Evolutionary conservation across 2,888 invertebrate genomes (phyloP), one percentile per base, ranked within the genome.

Genomic region (Aquatica leii): DNA sequence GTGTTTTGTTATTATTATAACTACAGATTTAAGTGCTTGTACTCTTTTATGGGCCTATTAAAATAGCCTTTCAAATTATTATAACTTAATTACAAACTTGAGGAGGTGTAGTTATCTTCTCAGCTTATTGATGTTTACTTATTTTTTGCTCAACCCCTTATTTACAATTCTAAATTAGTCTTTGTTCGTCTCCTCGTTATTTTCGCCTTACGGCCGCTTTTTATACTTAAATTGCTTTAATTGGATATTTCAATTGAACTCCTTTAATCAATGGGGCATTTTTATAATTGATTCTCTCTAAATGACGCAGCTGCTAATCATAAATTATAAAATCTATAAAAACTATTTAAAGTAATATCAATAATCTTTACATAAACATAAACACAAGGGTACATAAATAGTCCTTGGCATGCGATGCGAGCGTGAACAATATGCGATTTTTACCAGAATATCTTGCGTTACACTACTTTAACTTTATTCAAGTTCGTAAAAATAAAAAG

Each of bases 1-100:
- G 74, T 77, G 76, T 78, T 77, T 77, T 76, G 73, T 77, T 77
- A 76, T 78, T 77, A 77, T 75, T 77, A 75, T 77, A 78, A 79
- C 76, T 76, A 74, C 75, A 71, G 75, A 74, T 75, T 72, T 76
- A 76, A 79, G 78, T 77, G 78, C 78, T 79, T 79, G 80, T 79
- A 80, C 77, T 77, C 77, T 76, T 80, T 79, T 80, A 78, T 77
- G 76, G 77, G 74, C 76, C 73, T 77, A 78, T 77, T 76, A 78
- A 77, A 78, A 74, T 74, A 74, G 74, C 74, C 76, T 76, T 75
- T 78, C 74, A 78, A 78, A 79, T 80, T 80, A 79, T 78, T 80
- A 78, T 80, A 78, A 76, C 78, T 80, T 78, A 80, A 80, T 80
- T 79, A 67, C 59, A 55, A 63, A 61, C 62, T 61, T 51, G 60